Base-by-base conservation (phyloP, 2,797 vertebrate genomes). In the Neosalanx taihuensis region DNA sequence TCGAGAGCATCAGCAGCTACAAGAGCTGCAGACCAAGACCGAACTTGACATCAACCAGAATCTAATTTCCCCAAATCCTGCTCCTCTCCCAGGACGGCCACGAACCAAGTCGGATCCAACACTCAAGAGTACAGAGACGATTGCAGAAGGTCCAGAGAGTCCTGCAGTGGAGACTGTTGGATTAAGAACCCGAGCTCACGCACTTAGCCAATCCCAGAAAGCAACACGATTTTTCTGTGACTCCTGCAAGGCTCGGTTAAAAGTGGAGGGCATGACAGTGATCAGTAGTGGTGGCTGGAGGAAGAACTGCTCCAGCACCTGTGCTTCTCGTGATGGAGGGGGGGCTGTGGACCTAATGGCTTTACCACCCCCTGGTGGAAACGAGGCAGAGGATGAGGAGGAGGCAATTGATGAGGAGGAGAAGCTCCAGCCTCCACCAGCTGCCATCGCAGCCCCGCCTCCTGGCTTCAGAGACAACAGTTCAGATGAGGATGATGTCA, bases 401-500 rank as follows among this genome's bases (percentile, higher is more conserved):
- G 84, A 86, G 67, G 74, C 69, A 81, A 92, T 82, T 83, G 88
- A 77, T 63, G 91, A 79, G 68, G 79, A 88, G 85, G 85, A 92
- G 85, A 92, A 87, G 89, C 90, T 46, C 67, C 95, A 97, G 84
- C 94, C 91, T 0, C 94, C 94, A 0, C 90, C 92, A 46, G 93
- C 96, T 0, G 94, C 95, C 77, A 96, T 98, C 29, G 93, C 98
- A 0, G 97, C 96, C 0, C 98, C 98, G 4, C 98, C 98, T 29
- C 98, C 98, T 0, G 98, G 97, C 69, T 99, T 99, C 89, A 94
- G 95, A 77, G 98, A 99, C 88, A 99, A 99, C 89, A 98, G 96
- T 82, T 99, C 98, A 0, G 98, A 99, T 2, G 98, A 99, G 84
- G 98, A 99, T 0, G 97, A 99, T 73, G 71, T 92, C 70, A 99